Conservation (phyloP, 2,797 vertebrate species). For the Anabacerthia variegaticeps region DNA sequence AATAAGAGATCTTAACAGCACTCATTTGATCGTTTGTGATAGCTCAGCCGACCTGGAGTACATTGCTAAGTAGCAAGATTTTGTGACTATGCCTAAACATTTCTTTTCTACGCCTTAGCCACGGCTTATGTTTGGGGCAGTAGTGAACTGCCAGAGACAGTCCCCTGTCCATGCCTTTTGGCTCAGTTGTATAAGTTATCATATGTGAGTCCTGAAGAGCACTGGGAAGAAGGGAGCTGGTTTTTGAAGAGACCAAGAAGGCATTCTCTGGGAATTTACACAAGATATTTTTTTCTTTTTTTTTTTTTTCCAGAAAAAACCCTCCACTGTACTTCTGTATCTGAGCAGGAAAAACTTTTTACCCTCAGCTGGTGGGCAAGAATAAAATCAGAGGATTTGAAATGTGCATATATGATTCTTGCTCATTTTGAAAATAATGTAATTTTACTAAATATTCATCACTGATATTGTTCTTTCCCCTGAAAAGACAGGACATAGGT, state of each 20-base stretch:
- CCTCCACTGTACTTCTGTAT: background rate
- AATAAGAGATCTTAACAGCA: constrained; percentile 29
- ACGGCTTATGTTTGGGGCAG: background rate
- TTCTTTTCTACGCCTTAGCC: background rate
- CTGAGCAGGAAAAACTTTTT: background rate
- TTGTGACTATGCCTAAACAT: background rate
- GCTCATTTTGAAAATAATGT: background rate
- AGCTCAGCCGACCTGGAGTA: background rate
- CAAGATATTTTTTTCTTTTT: background rate
- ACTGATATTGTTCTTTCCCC: background rate
- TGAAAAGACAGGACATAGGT: background rate
- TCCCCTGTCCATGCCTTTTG: background rate
- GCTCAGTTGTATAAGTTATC: fast-evolving
- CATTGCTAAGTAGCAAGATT: background rate
- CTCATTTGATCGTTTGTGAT: background rate
- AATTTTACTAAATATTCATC: background rate
- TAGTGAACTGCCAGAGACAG: background rate
- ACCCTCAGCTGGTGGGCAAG: background rate
- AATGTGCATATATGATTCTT: background rate
- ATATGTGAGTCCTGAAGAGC: background rate
- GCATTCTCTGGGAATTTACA: background rate
- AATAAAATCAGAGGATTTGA: background rate
- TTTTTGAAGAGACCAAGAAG: background rate
- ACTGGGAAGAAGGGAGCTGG: background rate
- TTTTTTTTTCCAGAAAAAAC: background rate